Conservation (phyloP, 2,888 invertebrate genomes). For the Drosophila melanosoma region DNA sequence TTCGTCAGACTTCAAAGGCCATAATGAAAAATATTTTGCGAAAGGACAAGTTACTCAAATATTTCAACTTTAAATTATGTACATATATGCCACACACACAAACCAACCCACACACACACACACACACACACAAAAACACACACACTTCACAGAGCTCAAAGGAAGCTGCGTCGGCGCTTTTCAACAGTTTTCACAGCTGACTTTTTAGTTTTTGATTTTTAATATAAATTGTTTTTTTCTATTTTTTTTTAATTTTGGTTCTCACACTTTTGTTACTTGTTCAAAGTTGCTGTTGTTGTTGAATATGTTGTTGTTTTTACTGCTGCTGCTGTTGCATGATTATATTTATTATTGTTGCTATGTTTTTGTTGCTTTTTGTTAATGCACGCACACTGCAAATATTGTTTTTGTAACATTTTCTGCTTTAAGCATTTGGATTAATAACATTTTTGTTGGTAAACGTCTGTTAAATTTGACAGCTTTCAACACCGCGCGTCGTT, state of each 20-base stretch:
- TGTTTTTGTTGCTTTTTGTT: conserved; percentile 38
- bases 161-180: conserved; percentile 32
- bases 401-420: conserved; percentile 30
- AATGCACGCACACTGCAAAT: conserved; percentile 64
- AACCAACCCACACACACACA: conserved; percentile 3
- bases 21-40: conserved; percentile 3
- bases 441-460: conserved; percentile 9
- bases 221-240: conserved; percentile 9
- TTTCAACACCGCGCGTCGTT: conserved; percentile 66
- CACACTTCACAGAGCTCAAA: conserved; percentile 15
- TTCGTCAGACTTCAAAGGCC: conserved; percentile 8
- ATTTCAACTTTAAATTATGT: not conserved
- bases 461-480: conserved; percentile 44
- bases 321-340: conserved; percentile 35
- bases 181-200: conserved; percentile 28
- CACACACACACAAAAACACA: conserved; percentile 1
- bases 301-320: conserved; percentile 21
- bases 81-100: conserved; percentile 4
- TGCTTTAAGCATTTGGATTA: conserved; percentile 7
- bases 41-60: conserved; percentile 1
- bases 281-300: conserved; percentile 39
- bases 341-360: conserved; percentile 25
- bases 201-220: conserved; percentile 12
- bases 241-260: conserved; percentile 18
- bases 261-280: conserved; percentile 42